phyloP scores from a whole-genome alignment of 2,888 invertebrate species.

The Lasioglossum oenotherae region DNA sequence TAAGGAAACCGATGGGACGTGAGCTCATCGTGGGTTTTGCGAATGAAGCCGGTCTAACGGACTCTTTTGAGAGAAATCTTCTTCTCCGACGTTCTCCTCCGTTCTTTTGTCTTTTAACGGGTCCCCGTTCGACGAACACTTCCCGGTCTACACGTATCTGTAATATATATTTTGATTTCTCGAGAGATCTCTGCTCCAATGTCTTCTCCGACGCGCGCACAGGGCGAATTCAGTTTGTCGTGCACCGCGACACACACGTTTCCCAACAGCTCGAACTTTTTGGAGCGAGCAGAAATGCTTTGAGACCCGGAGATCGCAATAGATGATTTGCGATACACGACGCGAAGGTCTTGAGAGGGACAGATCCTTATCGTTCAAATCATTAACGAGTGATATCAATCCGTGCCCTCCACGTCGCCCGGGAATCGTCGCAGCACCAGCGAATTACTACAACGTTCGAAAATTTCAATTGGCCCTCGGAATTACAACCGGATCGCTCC shows the following conservation, averaged over 20 bases:
- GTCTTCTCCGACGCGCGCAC: slow-evolving; percentile 15
- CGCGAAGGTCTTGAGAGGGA: background rate
- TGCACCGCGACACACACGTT: background rate
- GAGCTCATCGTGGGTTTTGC: slow-evolving; percentile 58
- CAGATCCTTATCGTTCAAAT: background rate
- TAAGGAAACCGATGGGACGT: slow-evolving; percentile 58
- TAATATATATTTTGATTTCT: slow-evolving; percentile 39
- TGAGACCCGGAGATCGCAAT: background rate
- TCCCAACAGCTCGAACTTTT: background rate
- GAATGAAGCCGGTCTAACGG: slow-evolving; percentile 52
- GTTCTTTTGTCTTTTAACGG: slow-evolving; percentile 27
- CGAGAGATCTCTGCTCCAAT: slow-evolving; percentile 18
- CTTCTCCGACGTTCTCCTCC: slow-evolving; percentile 13
- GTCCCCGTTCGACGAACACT: background rate
- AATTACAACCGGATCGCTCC: slow-evolving; percentile 42
- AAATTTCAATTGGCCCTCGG: slow-evolving; percentile 46
- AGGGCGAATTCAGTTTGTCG: background rate
- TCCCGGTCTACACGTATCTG: background rate
- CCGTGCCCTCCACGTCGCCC: too few relatives aligned
- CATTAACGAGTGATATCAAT: background rate
- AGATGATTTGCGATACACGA: background rate
- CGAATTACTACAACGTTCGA: slow-evolving; percentile 31
- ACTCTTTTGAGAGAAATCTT: slow-evolving; percentile 51
- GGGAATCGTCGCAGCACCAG: background rate
- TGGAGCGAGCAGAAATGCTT: background rate